phyloP scores from a whole-genome alignment of 2,113 vertebrate species.

The Indri indri region DNA sequence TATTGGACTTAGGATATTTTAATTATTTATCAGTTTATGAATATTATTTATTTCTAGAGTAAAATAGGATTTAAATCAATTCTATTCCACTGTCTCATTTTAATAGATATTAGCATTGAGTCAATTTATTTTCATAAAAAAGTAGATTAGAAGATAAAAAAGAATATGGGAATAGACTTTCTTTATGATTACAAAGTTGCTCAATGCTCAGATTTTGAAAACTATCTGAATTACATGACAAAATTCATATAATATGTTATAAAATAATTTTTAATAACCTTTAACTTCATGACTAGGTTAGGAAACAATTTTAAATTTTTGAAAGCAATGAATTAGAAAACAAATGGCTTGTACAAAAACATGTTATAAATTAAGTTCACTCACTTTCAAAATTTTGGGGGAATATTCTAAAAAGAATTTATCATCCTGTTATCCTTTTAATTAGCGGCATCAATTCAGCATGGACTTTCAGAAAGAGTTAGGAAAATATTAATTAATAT shows the following conservation, averaged over 20 bases:
- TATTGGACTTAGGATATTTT: not conserved
- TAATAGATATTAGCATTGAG: not conserved
- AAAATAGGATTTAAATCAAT: not conserved
- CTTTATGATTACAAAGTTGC: not conserved
- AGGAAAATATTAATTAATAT: not conserved
- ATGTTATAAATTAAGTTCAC: too few species aligned
- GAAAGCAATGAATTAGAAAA: not conserved
- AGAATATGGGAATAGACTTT: not conserved
- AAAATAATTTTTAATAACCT: not conserved
- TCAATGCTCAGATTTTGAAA: not conserved
- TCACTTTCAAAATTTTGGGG: not conserved
- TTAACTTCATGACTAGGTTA: not conserved
- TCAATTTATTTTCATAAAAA: not conserved
- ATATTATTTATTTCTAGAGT: not conserved
- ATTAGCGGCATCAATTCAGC: not conserved
- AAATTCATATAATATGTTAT: not conserved
- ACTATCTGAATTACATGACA: not conserved
- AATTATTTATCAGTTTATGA: not conserved
- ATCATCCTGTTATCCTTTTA: not conserved
- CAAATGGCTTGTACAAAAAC: not conserved
- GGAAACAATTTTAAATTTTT: not conserved
- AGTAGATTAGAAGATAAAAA: not conserved
- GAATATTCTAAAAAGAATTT: not conserved
- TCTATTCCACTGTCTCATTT: not conserved
- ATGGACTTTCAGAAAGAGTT: not conserved